Evolutionary conservation across 2,888 invertebrate genomes (phyloP), one percentile per base, ranked within the genome.

Genomic region (Drosophila subsilvestris): DNA sequence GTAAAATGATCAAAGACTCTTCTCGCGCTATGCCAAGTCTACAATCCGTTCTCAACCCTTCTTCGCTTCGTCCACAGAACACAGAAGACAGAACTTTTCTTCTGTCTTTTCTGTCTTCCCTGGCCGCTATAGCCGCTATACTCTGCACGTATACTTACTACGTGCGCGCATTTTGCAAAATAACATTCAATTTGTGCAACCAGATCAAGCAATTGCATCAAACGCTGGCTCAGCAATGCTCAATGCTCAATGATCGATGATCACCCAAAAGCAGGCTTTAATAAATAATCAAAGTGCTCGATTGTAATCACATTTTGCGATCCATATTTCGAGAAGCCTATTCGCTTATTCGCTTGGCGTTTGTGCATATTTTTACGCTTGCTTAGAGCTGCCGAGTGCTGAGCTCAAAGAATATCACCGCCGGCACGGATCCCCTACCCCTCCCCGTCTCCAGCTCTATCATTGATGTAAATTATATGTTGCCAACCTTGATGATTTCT

Each of bases 151-250:
- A 44, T n/a, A 37, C 74, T 83, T 76, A 80, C 74, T 88, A 89
- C 88, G 89, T 88, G 88, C 71, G 85, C 79, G 86, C 89, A 89
- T 86, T 88, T 88, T 83, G 73, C 86, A 89, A 89, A 90, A 91
- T 90, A 90, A 90, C 90, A 90, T 90, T 90, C 90, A 90, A 90
- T 90, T 90, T 90, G 90, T 90, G 88, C 87, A 90, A 90, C 88
- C 90, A 90, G 90, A 90, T 90, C 90, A 90, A 90, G 89, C 88
- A 89, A 90, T 90, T 85, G 82, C 79, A 88, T 89, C 87, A 86
- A 78, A 70, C 79, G 63, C 63, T 51, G 27, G 37, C 50, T 51
- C 62, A 61, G 65, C 66, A 65, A 66, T 76, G 48, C 27, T 56
- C 66, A 65, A 66, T 76, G 48, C 27, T 56, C 67, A 45, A 12